These are phyloP conservation scores for Dryoscopus gambensis DNA, from an alignment of 2,113 vertebrate species.

Conservation along the genomic window DNA sequence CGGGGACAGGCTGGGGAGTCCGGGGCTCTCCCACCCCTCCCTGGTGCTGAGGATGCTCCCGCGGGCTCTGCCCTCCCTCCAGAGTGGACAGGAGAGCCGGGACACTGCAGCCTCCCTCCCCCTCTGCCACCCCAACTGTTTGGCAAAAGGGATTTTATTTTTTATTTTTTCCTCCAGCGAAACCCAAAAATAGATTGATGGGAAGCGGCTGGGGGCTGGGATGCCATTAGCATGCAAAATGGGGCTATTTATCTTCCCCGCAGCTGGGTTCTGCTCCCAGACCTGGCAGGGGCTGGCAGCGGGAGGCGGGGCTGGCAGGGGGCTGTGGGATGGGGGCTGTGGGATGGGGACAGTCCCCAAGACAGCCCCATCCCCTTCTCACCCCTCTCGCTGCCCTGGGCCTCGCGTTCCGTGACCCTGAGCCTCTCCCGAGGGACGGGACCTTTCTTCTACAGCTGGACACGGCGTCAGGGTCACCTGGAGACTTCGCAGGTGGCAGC, in stretches of 20 bases:
- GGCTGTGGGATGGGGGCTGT: background rate
- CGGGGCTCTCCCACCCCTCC: background rate
- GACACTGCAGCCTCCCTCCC: background rate
- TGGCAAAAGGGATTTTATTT: background rate
- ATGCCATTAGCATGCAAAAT: constrained; percentile 1
- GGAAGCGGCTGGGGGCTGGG: constrained; percentile 7
- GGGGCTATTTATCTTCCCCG: constrained; percentile 3
- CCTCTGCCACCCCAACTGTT: background rate
- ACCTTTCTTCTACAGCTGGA: rapidly evolving
- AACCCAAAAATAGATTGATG: constrained; percentile 52
- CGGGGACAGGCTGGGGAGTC: background rate
- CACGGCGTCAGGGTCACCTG: rapidly evolving
- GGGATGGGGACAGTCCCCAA: background rate
- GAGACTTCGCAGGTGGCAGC: background rate
- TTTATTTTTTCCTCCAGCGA: background rate
- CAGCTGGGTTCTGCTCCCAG: constrained; percentile 6
- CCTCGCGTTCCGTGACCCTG: rapidly evolving
- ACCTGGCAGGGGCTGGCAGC: background rate
- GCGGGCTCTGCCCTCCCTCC: background rate
- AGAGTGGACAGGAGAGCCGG: background rate
- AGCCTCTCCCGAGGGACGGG: background rate
- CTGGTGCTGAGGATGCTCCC: background rate
- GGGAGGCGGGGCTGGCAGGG: background rate
- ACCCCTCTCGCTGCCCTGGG: rapidly evolving
- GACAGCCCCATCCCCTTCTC: rapidly evolving